These are phyloP conservation scores for Lonchura striata DNA, from an alignment of 2,113 vertebrate genomes.

Conservation along the genomic window DNA sequence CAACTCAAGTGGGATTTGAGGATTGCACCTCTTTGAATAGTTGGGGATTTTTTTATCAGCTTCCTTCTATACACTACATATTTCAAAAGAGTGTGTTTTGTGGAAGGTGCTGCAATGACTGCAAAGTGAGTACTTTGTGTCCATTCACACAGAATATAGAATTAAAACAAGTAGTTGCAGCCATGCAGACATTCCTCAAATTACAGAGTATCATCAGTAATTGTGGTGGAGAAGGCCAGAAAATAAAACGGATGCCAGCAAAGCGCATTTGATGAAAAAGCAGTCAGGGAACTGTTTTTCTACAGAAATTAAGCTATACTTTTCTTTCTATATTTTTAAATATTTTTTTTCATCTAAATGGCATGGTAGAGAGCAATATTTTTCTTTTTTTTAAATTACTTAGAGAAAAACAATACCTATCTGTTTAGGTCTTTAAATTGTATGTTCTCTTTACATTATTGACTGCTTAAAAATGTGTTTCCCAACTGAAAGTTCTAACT, in stretches of 20 bases:
- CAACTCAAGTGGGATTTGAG: conserved; percentile 2
- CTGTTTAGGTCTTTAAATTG: not conserved
- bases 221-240: not conserved
- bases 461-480: not conserved
- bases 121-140: not conserved
- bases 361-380: not conserved
- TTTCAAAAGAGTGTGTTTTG: conserved; percentile 18
- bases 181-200: not conserved
- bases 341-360: not conserved
- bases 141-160: not conserved
- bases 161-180: not conserved
- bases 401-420: not conserved
- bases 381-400: not conserved
- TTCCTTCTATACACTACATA: not conserved
- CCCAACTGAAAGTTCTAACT: not conserved
- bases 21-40: not conserved
- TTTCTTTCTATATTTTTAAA: not conserved
- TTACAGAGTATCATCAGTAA: not conserved
- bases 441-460: not conserved
- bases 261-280: not conserved
- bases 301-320: not conserved
- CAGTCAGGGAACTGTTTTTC: not conserved
- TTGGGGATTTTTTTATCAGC: not conserved
- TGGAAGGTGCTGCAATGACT: not conserved
- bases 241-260: not conserved